Evolutionary conservation across 1,140 invertebrate species (phyloP).

Genomic region (Ruditapes philippinarum): DNA sequence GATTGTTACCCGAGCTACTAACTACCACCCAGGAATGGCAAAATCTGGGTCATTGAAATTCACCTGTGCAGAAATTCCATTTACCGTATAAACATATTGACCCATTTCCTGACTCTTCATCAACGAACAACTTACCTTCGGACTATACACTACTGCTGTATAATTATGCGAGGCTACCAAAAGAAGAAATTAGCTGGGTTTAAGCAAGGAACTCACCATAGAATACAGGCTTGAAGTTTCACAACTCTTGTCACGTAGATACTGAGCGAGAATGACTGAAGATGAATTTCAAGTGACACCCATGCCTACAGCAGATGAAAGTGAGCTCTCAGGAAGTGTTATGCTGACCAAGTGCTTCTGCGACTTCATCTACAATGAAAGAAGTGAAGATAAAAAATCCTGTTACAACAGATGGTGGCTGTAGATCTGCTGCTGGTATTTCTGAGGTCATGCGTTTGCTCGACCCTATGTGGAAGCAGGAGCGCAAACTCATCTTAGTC

Average conservation of each 20-base stretch:
- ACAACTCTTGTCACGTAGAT: background rate
- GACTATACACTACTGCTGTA: too few species aligned
- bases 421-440: background rate
- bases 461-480: conserved; percentile 14
- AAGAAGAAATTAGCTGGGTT: too few species aligned
- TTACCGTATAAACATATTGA: too few species aligned
- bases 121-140: too few species aligned
- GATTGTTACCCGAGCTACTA: too few species aligned
- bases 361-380: too few species aligned
- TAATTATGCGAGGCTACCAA: too few species aligned
- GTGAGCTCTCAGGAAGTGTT: background rate
- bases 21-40: too few species aligned
- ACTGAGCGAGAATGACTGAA: background rate
- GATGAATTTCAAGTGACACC: background rate
- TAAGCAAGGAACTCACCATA: too few species aligned
- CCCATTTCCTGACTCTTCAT: too few species aligned
- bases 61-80: too few species aligned
- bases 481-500: background rate
- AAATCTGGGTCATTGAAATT: too few species aligned
- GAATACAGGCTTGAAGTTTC: background rate
- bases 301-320: background rate
- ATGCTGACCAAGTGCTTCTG: background rate
- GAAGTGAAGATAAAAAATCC: background rate
- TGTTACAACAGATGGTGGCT: conserved; percentile 6
- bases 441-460: background rate